phyloP scores from a whole-genome alignment of 2,888 invertebrate genomes.

The Apoderus coryli region DNA sequence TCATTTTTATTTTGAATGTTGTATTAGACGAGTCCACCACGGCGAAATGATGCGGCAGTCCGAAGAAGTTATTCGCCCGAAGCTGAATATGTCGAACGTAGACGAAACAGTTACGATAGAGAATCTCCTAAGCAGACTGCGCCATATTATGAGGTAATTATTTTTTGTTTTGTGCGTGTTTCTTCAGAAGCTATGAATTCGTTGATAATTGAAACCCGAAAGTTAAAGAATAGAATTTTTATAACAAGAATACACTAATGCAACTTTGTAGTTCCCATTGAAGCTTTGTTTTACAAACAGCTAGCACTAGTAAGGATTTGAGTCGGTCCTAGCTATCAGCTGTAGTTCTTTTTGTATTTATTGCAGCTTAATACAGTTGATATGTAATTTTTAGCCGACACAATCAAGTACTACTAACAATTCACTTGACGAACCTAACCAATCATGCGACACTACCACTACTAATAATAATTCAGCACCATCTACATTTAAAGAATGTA shows the following conservation, averaged over 20 bases:
- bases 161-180: no score
- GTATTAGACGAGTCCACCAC: slow-evolving; percentile 27
- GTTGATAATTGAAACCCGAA: no score
- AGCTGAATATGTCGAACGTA: slow-evolving; percentile 23
- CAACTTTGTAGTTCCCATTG: no score
- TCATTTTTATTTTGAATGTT: slow-evolving; percentile 8
- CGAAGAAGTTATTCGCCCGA: slow-evolving; percentile 28
- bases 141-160: slow-evolving; percentile 31
- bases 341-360: no score
- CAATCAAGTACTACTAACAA: slow-evolving; percentile 29
- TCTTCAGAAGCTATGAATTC: no score
- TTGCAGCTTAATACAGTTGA: no score
- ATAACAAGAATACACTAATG: no score
- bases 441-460: slow-evolving; percentile 30
- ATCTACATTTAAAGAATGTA: slow-evolving; percentile 33
- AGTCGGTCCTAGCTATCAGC: no score
- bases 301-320: no score
- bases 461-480: slow-evolving; percentile 1
- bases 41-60: slow-evolving; percentile 19
- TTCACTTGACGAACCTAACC: slow-evolving; percentile 36
- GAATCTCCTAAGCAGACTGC: slow-evolving; percentile 27
- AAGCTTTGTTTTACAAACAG: no score
- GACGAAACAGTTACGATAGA: slow-evolving; percentile 29
- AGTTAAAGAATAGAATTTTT: no score
- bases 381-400: slow-evolving; percentile 26